These are phyloP conservation scores for Drosophila lowei DNA, from an alignment of 1,140 invertebrate species.

Conservation along the genomic window DNA sequence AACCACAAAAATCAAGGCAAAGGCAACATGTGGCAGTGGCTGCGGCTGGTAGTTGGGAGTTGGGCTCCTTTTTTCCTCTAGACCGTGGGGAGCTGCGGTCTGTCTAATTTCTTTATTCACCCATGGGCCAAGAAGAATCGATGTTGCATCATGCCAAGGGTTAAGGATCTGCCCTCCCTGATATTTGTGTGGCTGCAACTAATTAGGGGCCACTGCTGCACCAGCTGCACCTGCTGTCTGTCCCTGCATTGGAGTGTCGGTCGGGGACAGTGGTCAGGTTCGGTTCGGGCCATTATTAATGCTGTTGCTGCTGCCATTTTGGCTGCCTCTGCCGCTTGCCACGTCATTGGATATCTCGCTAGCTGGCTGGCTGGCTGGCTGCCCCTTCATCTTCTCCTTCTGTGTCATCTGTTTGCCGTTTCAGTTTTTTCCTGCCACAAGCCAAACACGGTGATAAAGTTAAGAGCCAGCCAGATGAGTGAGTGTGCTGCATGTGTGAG, in stretches of 20 bases:
- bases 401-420: constrained; percentile 37
- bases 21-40: constrained; percentile 47
- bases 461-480: constrained; percentile 56
- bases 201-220: constrained; percentile 37
- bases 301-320: constrained; percentile 18
- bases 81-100: constrained; percentile 5
- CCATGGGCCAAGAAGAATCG: constrained; percentile 7
- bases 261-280: neutral
- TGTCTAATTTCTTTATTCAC: constrained; percentile 36
- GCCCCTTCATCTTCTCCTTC: constrained; percentile 40
- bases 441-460: constrained; percentile 74
- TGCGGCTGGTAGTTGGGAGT: neutral
- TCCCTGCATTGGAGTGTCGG: neutral
- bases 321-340: constrained; percentile 26
- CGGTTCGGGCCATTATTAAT: constrained; percentile 28
- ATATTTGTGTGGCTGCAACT: constrained; percentile 44
- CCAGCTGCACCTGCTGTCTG: constrained; percentile 26
- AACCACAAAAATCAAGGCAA: constrained; percentile 70
- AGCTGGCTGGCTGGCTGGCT: neutral
- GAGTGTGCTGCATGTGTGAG: constrained; percentile 8
- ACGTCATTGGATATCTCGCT: constrained; percentile 42
- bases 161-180: neutral
- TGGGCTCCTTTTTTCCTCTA: no score
- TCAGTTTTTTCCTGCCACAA: constrained; percentile 32
- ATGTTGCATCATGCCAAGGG: neutral